Conservation (phyloP, 1,140 invertebrate genomes). For the Galleria mellonella region DNA sequence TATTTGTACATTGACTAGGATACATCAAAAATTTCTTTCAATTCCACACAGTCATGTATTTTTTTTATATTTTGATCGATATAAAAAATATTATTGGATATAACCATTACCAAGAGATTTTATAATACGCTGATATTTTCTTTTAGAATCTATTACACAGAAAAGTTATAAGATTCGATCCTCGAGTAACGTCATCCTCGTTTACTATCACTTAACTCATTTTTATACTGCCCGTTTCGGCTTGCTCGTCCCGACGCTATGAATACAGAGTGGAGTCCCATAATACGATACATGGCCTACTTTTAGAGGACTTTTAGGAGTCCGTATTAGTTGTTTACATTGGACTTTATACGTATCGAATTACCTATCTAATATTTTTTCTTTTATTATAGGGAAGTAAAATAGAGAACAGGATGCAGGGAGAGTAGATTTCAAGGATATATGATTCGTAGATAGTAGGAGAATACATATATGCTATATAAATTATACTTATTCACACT, state of each 20-base stretch:
- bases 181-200: slow-evolving; percentile 20
- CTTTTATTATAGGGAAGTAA: too few relatives aligned
- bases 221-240: slow-evolving; percentile 51
- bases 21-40: too few relatives aligned
- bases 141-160: slow-evolving; percentile 32
- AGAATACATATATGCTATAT: too few relatives aligned
- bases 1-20: too few relatives aligned
- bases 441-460: too few relatives aligned
- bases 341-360: not conserved
- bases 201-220: slow-evolving; percentile 59
- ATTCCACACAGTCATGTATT: too few relatives aligned
- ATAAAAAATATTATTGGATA: too few relatives aligned
- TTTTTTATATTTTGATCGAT: too few relatives aligned
- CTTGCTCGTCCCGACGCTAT: slow-evolving; percentile 43
- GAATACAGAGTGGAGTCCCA: slow-evolving; percentile 44
- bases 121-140: slow-evolving; percentile 13
- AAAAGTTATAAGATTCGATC: slow-evolving; percentile 35
- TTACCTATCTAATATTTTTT: not conserved
- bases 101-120: slow-evolving; percentile 12
- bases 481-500: too few relatives aligned
- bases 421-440: too few relatives aligned
- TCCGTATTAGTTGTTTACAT: slow-evolving; percentile 29
- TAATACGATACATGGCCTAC: slow-evolving; percentile 46
- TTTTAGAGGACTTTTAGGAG: slow-evolving; percentile 20
- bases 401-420: too few relatives aligned